These are phyloP conservation scores for Drepanosiphum platanoidis DNA, from an alignment of 2,888 invertebrate genomes.

Conservation along the genomic window DNA sequence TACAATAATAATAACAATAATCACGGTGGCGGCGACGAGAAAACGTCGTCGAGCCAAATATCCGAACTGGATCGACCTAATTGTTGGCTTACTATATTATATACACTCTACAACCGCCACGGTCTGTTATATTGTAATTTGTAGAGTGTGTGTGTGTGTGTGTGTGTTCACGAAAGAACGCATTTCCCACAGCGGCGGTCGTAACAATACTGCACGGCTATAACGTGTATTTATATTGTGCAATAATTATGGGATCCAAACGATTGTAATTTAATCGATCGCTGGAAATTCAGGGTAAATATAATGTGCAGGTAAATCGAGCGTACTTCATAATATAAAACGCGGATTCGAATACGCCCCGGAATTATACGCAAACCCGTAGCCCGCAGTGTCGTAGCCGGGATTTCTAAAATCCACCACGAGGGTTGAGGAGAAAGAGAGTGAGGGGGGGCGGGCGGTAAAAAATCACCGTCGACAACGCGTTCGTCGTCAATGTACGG, in stretches of 20 bases:
- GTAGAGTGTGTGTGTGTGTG: no score
- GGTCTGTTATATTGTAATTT: no score
- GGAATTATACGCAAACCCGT: not conserved
- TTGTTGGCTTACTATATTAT: not conserved
- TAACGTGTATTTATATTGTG: not conserved
- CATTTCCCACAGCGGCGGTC: conserved; percentile 26
- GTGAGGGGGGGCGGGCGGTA: no score
- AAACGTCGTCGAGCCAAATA: conserved; percentile 1
- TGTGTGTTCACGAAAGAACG: not conserved
- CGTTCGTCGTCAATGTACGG: no score
- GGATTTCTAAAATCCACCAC: no score
- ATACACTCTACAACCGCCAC: no score
- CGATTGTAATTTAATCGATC: conserved; percentile 12
- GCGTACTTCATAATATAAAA: no score
- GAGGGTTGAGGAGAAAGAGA: no score
- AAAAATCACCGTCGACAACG: no score
- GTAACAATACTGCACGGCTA: not conserved
- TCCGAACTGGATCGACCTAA: not conserved
- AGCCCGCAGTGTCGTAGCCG: not conserved
- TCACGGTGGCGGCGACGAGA: not conserved
- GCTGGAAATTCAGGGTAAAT: conserved; percentile 2
- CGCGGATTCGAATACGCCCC: not conserved
- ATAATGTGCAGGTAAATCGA: no score
- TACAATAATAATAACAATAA: not conserved
- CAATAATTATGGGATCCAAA: conserved; percentile 14